Percentiles rank a stretch among this genome's conserved stretches.
phyloP scores from a whole-genome alignment of 2,797 vertebrate species.

The Neopelma chrysocephalum region DNA sequence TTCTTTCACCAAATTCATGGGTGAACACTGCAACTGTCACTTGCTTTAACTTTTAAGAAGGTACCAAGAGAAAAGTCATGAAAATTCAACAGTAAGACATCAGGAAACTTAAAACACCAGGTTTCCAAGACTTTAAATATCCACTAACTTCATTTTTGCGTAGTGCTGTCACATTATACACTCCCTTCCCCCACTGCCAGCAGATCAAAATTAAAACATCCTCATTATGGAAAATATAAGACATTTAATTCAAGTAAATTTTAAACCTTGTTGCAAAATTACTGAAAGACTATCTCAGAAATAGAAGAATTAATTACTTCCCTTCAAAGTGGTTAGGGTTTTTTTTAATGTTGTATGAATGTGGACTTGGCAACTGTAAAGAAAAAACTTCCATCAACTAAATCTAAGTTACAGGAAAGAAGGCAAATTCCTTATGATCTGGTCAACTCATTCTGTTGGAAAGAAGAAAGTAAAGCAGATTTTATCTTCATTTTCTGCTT shows the following conservation, averaged over 20 bases:
- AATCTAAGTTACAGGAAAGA: neutral
- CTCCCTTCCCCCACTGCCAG: neutral
- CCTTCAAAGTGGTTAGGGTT: neutral
- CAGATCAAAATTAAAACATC: neutral
- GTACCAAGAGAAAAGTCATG: neutral
- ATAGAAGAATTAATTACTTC: neutral
- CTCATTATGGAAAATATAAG: neutral
- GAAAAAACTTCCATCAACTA: neutral
- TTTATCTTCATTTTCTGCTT: slow-evolving; percentile 26
- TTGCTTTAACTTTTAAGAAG: neutral
- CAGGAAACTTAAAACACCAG: neutral
- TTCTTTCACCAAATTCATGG: neutral
- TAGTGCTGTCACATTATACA: fast-evolving
- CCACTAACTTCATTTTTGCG: neutral
- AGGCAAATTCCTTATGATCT: neutral
- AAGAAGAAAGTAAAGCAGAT: slow-evolving; percentile 47
- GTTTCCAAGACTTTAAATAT: neutral
- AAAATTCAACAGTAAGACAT: neutral
- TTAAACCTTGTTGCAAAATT: neutral
- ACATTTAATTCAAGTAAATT: neutral
- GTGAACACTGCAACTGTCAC: neutral
- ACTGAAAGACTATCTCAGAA: neutral
- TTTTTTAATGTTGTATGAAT: neutral
- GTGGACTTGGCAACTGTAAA: slow-evolving; percentile 20
- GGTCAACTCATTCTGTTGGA: slow-evolving; percentile 24